phyloP scores from a whole-genome alignment of 2,888 invertebrate genomes.

The Cetonia aurata region DNA sequence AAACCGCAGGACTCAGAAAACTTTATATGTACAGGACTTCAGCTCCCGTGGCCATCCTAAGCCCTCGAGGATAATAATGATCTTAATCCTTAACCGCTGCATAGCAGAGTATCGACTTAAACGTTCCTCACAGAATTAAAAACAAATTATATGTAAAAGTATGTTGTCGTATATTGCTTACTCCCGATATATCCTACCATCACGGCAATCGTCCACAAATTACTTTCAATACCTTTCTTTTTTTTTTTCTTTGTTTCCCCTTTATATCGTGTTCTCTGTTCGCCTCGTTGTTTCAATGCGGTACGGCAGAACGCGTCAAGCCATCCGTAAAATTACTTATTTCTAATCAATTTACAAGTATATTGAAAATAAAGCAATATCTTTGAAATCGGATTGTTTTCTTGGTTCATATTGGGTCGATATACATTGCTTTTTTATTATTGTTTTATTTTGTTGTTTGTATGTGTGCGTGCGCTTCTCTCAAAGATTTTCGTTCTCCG shows the following conservation, averaged over 20 bases:
- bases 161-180: constrained; percentile 1
- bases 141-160: constrained; percentile 23
- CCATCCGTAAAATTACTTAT: constrained; percentile 61
- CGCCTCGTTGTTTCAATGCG: constrained; percentile 1
- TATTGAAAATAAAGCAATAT: constrained; percentile 47
- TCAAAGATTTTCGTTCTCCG: no score
- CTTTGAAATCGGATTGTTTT: constrained; percentile 46
- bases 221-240: constrained; percentile 40
- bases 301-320: constrained; percentile 51
- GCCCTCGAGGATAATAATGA: constrained; percentile 6
- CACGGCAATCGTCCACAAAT: constrained; percentile 41
- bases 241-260: constrained; percentile 20
- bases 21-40: background rate
- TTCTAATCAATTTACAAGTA: constrained; percentile 58
- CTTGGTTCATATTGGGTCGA: constrained; percentile 36
- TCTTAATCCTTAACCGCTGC: constrained; percentile 22
- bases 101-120: constrained; percentile 15
- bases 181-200: constrained; percentile 22
- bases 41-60: constrained; percentile 12
- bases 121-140: constrained; percentile 35
- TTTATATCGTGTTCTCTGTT: constrained; percentile 14
- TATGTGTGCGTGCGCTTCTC: no score
- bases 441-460: background rate
- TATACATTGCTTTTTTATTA: constrained; percentile 13
- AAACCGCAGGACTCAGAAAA: constrained; percentile 4